Evolutionary conservation across 2,888 invertebrate genomes (phyloP).

Genomic region (Luperina testacea): DNA sequence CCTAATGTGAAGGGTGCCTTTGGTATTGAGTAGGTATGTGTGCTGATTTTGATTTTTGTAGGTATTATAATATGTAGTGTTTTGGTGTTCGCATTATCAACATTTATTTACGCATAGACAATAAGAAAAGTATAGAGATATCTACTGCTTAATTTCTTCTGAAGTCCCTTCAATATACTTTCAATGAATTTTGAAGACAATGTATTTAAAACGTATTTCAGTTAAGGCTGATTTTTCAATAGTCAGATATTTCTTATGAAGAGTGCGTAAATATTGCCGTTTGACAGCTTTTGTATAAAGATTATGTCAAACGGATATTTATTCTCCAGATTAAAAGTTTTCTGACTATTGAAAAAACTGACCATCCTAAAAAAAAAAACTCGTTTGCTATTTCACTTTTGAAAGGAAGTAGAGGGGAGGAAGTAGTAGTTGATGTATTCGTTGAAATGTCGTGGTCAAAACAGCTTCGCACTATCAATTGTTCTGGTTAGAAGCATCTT

Average conservation of each 20-base stretch:
- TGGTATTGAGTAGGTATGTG: constrained; percentile 18
- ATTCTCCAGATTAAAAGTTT: too few relatives aligned
- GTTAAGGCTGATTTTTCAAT: too few relatives aligned
- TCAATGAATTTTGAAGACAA: neutral
- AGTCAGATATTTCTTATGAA: too few relatives aligned
- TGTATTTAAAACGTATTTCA: neutral
- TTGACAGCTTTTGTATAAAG: too few relatives aligned
- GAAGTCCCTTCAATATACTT: neutral
- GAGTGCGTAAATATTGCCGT: too few relatives aligned
- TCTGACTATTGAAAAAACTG: too few relatives aligned
- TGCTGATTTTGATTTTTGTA: constrained; percentile 37
- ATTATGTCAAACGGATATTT: too few relatives aligned
- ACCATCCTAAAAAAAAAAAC: neutral
- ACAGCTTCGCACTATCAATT: neutral
- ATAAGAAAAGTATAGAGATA: neutral
- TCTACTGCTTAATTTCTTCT: neutral
- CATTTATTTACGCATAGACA: neutral
- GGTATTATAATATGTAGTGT: constrained; percentile 16
- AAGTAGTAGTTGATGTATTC: too few relatives aligned
- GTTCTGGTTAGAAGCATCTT: neutral
- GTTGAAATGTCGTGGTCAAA: neutral
- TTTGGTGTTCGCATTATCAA: constrained; percentile 35
- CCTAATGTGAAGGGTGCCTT: neutral
- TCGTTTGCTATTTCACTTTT: neutral
- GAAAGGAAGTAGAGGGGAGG: too few relatives aligned